phyloP scores from a whole-genome alignment of 2,888 invertebrate genomes.

The Didymodactylos carnosus region DNA sequence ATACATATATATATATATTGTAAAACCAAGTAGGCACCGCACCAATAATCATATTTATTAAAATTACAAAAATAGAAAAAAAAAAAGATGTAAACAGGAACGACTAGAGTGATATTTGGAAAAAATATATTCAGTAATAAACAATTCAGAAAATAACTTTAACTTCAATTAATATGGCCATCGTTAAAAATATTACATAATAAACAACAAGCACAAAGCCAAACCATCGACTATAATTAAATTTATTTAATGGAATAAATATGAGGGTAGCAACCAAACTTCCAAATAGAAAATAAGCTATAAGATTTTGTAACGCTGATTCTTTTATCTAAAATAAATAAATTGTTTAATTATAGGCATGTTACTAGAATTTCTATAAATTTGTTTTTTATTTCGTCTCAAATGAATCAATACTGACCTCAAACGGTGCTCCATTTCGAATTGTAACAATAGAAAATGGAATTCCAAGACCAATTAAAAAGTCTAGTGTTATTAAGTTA shows the following conservation, averaged over 20 bases:
- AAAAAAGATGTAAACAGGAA: not conserved
- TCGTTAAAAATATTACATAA: conserved; percentile 3
- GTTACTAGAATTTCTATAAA: too few species aligned
- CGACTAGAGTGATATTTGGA: not conserved
- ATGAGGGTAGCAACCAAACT: conserved; percentile 5
- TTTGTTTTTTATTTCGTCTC: not conserved
- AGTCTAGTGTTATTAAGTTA: conserved; percentile 24
- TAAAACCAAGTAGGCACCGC: too few species aligned
- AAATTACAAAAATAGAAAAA: too few species aligned
- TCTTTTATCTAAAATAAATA: conserved; percentile 4
- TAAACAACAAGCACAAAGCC: not conserved
- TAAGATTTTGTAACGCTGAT: conserved; percentile 1
- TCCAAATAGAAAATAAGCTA: conserved; percentile 4
- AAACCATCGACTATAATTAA: conserved; percentile 3
- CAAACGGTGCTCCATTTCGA: not conserved
- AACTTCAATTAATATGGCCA: conserved; percentile 9
- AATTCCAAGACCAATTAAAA: conserved; percentile 30
- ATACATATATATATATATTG: too few species aligned
- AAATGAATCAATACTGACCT: not conserved
- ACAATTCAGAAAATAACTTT: not conserved
- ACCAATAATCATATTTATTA: too few species aligned
- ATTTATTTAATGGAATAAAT: conserved; percentile 12
- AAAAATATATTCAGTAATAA: not conserved
- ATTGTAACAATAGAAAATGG: conserved; percentile 25
- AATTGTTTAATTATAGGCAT: too few species aligned